Evolutionary conservation across 2,113 vertebrate species (phyloP), one percentile per base, ranked within the genome.

Genomic region (Mastomys coucha): DNA sequence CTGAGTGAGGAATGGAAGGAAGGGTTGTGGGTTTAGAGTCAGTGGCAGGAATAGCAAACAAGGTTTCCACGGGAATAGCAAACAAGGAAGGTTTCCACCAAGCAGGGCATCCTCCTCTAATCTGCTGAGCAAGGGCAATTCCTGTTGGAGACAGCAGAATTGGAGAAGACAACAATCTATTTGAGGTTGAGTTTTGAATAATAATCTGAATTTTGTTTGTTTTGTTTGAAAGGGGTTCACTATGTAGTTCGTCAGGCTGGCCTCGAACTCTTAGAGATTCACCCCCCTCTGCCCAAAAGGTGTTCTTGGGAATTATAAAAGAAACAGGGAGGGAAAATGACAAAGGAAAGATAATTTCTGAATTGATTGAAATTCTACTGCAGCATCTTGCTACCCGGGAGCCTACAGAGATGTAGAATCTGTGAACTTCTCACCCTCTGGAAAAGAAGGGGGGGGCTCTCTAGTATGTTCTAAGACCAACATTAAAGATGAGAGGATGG

Each of bases 231-330:
- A 45, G 3, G 78, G 78, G 53, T 53, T 81, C 33, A n/a, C 51
- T n/a, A 1, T 17, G 24, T 42, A 65, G 5, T 4, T 39, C 22
- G 10, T 7, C 58, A 8, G 1, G 3, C 16, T 39, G 2, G 36
- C 5, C 12, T 16, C 10, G 22, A 82, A 82, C 80, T 82, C 36
- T 7, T 11, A 81, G 20, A 58, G 53, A 82, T 11, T 24, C 58
- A 42, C 39, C 26, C 31, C 26, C 16, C 39, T 45, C 58, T 45
- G 58, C 39, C 39, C 82, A 26, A 31, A 45, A 45, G 26, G 2
- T 65, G 58, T 33, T 45, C 39, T 65, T 88, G 73, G 13, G 56
- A 53, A 42, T 76, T 77, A 39, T 56, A 58, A 51, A 76, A 76
- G 70, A 33, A 60, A 10, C 7, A 73, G 85, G 45, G 20, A n/a